Percentiles rank a stretch among this genome's conserved stretches.
Conservation (phyloP, 2,888 invertebrate species). For the Erynnis tages region DNA sequence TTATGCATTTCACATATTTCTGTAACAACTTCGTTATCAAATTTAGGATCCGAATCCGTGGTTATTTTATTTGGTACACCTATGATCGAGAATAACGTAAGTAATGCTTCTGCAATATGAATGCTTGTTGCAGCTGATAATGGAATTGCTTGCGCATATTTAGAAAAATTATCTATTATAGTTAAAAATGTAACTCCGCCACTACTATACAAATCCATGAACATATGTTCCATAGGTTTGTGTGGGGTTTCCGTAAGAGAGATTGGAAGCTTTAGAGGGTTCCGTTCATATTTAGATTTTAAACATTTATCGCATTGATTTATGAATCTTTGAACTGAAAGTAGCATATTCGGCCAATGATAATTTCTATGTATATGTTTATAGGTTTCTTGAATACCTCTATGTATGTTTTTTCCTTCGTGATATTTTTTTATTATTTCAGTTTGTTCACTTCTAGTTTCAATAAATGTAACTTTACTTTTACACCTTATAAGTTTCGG, state of each 20-base stretch:
- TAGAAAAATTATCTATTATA: constrained; percentile 39
- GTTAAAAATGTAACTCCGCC: constrained; percentile 33
- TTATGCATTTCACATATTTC: constrained; percentile 31
- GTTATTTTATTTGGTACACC: constrained; percentile 37
- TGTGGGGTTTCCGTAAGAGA: constrained; percentile 27
- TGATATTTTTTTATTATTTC: constrained; percentile 30
- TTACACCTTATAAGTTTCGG: constrained; percentile 26
- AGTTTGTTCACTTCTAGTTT: constrained; percentile 27
- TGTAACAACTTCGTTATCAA: constrained; percentile 38
- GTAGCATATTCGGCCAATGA: constrained; percentile 27
- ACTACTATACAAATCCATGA: constrained; percentile 22
- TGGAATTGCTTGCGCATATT: constrained; percentile 38
- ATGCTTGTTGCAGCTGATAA: constrained; percentile 32
- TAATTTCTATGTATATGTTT: constrained; percentile 29
- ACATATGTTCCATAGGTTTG: constrained; percentile 31
- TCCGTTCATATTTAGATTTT: constrained; percentile 28
- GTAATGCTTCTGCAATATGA: constrained; percentile 34
- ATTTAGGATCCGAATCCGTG: constrained; percentile 38
- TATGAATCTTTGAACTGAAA: constrained; percentile 26
- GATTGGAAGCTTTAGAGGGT: constrained; percentile 21
- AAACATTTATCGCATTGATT: constrained; percentile 29
- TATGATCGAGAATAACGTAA: constrained; percentile 32
- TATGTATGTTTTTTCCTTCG: constrained; percentile 29
- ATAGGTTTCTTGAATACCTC: constrained; percentile 29
- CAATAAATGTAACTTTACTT: constrained; percentile 22